Percentiles rank a stretch among this genome's conserved stretches.
phyloP scores from a whole-genome alignment of 2,888 invertebrate species.

The Metallyticus violacea region DNA sequence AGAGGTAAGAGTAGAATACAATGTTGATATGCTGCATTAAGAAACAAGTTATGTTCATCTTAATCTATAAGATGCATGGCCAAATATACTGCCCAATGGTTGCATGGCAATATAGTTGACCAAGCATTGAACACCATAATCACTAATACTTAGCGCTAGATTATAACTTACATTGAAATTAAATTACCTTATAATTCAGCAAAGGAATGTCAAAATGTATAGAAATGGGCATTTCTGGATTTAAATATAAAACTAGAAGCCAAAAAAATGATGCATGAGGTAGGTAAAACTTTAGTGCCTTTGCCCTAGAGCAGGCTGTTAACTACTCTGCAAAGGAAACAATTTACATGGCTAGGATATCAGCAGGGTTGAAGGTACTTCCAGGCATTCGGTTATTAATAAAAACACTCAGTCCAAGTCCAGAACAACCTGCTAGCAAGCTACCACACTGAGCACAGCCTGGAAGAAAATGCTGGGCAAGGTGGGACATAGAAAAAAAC shows the following conservation, averaged over 20 bases:
- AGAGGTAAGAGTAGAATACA: conserved; percentile 36
- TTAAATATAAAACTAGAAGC: conserved; percentile 3
- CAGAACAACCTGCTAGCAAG: conserved; percentile 16
- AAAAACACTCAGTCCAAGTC: conserved; percentile 15
- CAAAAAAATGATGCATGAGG: too few relatives aligned
- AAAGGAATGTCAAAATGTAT: conserved; percentile 41
- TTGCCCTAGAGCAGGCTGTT: not conserved
- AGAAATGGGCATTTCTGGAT: conserved; percentile 11
- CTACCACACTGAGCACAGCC: conserved; percentile 28
- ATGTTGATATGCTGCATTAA: conserved; percentile 34
- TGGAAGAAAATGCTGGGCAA: not conserved
- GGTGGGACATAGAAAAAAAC: not conserved
- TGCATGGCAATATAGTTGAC: conserved; percentile 10
- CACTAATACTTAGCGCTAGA: conserved; percentile 13
- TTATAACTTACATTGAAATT: not conserved
- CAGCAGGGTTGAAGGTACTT: conserved; percentile 17
- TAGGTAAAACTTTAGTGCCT: too few relatives aligned
- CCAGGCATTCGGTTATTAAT: conserved; percentile 15
- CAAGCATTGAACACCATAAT: conserved; percentile 10
- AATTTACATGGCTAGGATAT: not conserved
- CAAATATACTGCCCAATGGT: conserved; percentile 1
- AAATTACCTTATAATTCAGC: conserved; percentile 35
- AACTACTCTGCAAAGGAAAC: not conserved
- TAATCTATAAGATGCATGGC: conserved; percentile 19
- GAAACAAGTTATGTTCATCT: conserved; percentile 29